Evolutionary conservation across 53 echinoderm and acorn worm species (phyloP).

Genomic region (Apostichopus leukothele): DNA sequence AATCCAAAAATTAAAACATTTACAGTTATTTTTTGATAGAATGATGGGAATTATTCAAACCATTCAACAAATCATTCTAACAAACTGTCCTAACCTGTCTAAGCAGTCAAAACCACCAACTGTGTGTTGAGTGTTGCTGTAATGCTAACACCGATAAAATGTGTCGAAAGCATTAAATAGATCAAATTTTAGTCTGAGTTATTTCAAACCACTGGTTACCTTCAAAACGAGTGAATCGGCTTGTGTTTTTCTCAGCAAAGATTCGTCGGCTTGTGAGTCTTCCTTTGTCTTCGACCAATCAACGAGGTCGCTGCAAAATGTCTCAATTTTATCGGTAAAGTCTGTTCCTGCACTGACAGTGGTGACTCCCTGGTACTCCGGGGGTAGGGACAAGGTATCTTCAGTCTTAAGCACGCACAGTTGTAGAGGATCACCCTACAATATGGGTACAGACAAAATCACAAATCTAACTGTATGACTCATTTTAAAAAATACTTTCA

Average conservation of each 20-base stretch:
- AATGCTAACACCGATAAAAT: too few species aligned
- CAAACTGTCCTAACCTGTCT: too few species aligned
- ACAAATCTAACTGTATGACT: too few species aligned
- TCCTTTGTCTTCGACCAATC: constrained; percentile 15
- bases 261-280: not conserved
- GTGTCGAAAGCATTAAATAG: too few species aligned
- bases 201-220: not conserved
- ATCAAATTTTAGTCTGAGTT: too few species aligned
- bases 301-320: constrained; percentile 10
- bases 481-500: too few species aligned
- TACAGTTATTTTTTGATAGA: too few species aligned
- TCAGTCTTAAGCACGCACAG: constrained; percentile 9
- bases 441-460: not conserved
- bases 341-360: not conserved
- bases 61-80: too few species aligned
- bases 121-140: too few species aligned
- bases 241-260: constrained; percentile 7
- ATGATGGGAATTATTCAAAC: too few species aligned
- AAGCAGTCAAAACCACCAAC: too few species aligned
- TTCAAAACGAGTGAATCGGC: not conserved
- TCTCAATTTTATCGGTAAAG: not conserved
- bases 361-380: constrained; percentile 17
- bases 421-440: constrained; percentile 16
- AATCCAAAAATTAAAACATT: too few species aligned
- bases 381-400: not conserved